A percentile compares a stretch with the other conserved stretches of the same genome.
These are phyloP conservation scores for Kradibia gibbosae DNA, from an alignment of 1,140 invertebrate genomes.

Conservation along the genomic window DNA sequence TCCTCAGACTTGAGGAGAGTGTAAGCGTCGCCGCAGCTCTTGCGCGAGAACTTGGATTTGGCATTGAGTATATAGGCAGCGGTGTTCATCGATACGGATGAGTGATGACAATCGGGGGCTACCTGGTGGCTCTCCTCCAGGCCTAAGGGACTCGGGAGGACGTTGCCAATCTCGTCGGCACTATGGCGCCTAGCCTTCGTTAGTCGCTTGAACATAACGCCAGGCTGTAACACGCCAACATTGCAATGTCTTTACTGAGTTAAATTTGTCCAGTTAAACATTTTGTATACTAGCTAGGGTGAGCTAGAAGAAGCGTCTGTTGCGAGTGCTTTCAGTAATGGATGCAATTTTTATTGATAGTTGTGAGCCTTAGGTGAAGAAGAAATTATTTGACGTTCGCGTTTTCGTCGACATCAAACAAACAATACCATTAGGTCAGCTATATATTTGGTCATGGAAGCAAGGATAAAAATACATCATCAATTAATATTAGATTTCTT, in stretches of 20 bases:
- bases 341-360: no score
- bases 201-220: constrained; percentile 68
- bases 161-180: constrained; percentile 63
- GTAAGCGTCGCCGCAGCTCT: constrained; percentile 67
- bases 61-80: constrained; percentile 35
- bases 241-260: neutral
- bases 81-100: neutral
- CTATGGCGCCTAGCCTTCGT: constrained; percentile 69
- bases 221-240: constrained; percentile 53
- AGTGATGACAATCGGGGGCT: constrained; percentile 9
- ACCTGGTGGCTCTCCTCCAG: constrained; percentile 61
- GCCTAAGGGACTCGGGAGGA: constrained; percentile 53
- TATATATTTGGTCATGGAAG: no score
- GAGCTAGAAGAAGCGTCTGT: no score
- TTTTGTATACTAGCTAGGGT: no score
- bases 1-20: constrained; percentile 59
- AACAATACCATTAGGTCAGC: no score
- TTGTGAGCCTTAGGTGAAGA: no score
- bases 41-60: constrained; percentile 65
- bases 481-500: neutral
- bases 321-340: no score
- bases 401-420: no score
- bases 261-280: no score
- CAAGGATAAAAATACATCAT: no score
- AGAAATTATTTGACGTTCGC: no score